Evolutionary conservation across 64 coral and sea anemone species (phyloP).

Genomic region (Exaiptasia diaphana): DNA sequence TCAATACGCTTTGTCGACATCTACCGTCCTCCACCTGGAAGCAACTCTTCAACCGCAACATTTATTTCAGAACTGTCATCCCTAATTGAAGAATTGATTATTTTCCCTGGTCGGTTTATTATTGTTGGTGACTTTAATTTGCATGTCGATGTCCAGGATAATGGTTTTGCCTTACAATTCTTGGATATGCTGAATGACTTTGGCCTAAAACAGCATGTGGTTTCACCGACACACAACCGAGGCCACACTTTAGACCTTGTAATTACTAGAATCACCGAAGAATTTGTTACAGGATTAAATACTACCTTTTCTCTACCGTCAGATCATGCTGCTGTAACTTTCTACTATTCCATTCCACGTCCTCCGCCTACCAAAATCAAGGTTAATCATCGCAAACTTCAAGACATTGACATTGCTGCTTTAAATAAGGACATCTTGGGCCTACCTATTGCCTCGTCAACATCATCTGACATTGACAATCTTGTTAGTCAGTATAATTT

Average conservation of each 20-base stretch:
- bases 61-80: too few species aligned
- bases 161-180: too few species aligned
- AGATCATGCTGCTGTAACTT: neutral
- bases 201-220: neutral
- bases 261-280: neutral
- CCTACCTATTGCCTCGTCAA: neutral
- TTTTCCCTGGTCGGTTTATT: too few species aligned
- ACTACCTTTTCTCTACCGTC: neutral
- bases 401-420: neutral
- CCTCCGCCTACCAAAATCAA: neutral
- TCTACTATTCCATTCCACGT: neutral
- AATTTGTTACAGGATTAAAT: neutral
- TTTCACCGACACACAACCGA: neutral
- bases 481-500: neutral
- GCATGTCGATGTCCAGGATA: neutral
- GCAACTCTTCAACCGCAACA: too few species aligned
- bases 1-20: neutral
- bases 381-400: neutral
- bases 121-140: neutral
- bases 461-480: neutral
- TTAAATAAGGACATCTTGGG: neutral
- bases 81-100: too few species aligned
- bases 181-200: neutral
- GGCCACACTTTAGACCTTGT: neutral
- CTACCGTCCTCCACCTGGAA: constrained; percentile 36